Evolutionary conservation across 2,888 invertebrate species (phyloP).

Genomic region (Aphidius colemani): DNA sequence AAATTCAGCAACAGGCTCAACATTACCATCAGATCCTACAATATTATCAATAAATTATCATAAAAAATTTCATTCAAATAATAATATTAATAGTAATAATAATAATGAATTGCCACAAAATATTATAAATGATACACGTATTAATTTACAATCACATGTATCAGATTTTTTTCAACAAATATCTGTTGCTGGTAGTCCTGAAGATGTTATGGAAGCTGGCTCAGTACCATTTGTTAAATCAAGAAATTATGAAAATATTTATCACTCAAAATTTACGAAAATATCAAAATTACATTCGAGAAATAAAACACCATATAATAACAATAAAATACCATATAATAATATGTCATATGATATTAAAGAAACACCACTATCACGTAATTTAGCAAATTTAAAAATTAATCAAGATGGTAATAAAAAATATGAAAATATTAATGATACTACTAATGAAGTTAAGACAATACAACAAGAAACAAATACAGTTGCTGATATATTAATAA

Average conservation of each 20-base stretch:
- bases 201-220: constrained; percentile 57
- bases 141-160: constrained; percentile 55
- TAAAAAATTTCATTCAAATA: constrained; percentile 37
- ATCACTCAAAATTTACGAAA: constrained; percentile 51
- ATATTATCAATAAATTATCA: constrained; percentile 37
- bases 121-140: constrained; percentile 52
- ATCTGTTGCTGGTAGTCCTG: constrained; percentile 56
- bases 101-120: constrained; percentile 52
- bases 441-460: constrained; percentile 50
- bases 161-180: constrained; percentile 58
- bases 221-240: constrained; percentile 45
- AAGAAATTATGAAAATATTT: constrained; percentile 40
- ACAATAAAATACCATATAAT: constrained; percentile 39
- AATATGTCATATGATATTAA: constrained; percentile 40
- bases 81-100: too few relatives aligned
- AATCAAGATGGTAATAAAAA: constrained; percentile 52
- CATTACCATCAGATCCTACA: constrained; percentile 49
- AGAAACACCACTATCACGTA: constrained; percentile 52
- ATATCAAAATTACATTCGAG: constrained; percentile 51
- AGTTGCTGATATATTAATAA: constrained; percentile 52
- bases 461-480: constrained; percentile 34
- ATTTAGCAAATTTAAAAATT: constrained; percentile 47
- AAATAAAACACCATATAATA: constrained; percentile 51
- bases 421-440: constrained; percentile 52
- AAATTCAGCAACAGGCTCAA: constrained; percentile 40